A percentile compares a stretch with the other conserved stretches of the same genome.
phyloP scores from a whole-genome alignment of 2,797 vertebrate species.

The Intellagama lesueurii region DNA sequence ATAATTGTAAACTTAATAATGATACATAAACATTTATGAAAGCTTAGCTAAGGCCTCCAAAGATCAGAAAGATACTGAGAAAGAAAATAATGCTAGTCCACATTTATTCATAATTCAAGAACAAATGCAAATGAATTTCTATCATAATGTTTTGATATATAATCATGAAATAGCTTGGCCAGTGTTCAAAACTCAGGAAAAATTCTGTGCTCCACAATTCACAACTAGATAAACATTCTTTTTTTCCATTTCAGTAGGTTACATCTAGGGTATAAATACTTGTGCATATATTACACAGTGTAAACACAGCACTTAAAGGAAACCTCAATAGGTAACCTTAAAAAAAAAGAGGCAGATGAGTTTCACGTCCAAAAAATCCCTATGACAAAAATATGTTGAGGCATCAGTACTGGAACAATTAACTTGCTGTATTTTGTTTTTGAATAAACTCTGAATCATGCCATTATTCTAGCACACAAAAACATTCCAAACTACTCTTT shows the following conservation, averaged over 20 bases:
- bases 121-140: slow-evolving; percentile 66
- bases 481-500: not conserved
- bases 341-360: slow-evolving; percentile 36
- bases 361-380: not conserved
- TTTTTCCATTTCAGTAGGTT: slow-evolving; percentile 56
- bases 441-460: not conserved
- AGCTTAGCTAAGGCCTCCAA: not conserved
- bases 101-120: slow-evolving; percentile 68
- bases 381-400: slow-evolving; percentile 4
- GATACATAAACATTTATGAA: slow-evolving; percentile 19
- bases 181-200: slow-evolving; percentile 67
- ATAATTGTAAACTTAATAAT: slow-evolving; percentile 3
- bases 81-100: slow-evolving; percentile 61
- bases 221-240: slow-evolving; percentile 62
- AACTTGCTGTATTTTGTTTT: slow-evolving; percentile 59
- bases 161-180: slow-evolving; percentile 74
- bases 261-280: slow-evolving; percentile 67
- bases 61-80: not conserved
- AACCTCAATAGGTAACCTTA: slow-evolving; percentile 59
- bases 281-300: slow-evolving; percentile 56
- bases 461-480: not conserved
- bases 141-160: slow-evolving; percentile 70
- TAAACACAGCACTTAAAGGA: slow-evolving; percentile 54
- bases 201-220: slow-evolving; percentile 70
- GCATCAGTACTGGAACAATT: slow-evolving; percentile 26